These are phyloP conservation scores for Drosophila bocqueti DNA, from an alignment of 1,140 invertebrate genomes.

Conservation along the genomic window DNA sequence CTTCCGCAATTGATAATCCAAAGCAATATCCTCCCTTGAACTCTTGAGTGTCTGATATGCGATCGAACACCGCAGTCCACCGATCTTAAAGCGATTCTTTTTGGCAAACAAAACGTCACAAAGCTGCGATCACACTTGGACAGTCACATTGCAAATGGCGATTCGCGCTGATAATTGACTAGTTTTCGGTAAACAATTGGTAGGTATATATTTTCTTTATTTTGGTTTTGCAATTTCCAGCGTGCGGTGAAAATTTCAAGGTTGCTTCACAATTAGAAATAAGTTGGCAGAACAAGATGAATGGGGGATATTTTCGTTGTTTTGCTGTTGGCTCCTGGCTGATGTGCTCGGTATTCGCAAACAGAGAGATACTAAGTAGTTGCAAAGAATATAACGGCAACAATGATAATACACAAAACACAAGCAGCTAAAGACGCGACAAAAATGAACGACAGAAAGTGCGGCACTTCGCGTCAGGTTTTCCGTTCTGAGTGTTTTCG, in stretches of 20 bases:
- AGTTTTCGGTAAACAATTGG: conserved; percentile 46
- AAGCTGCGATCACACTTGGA: conserved; percentile 56
- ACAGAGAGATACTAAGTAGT: conserved; percentile 36
- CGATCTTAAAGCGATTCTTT: conserved; percentile 8
- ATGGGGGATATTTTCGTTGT: conserved; percentile 36
- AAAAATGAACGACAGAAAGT: conserved; percentile 49
- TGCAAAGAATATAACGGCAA: conserved; percentile 42
- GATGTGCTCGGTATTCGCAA: conserved; percentile 9
- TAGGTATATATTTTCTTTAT: conserved; percentile 9
- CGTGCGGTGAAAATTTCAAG: conserved; percentile 44
- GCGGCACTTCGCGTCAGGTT: conserved; percentile 63
- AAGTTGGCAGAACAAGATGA: conserved; percentile 58
- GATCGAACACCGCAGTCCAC: neutral
- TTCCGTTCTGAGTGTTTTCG: conserved; percentile 74
- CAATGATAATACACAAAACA: conserved; percentile 60
- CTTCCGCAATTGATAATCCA: conserved; percentile 39
- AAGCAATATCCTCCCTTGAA: conserved; percentile 35
- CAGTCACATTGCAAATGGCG: conserved; percentile 74
- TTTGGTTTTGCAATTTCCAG: conserved; percentile 56
- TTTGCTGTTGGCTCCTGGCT: conserved; percentile 9
- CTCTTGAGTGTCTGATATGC: conserved; percentile 1
- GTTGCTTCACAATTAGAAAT: conserved; percentile 59
- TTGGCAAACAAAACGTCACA: conserved; percentile 51
- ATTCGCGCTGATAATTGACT: conserved; percentile 44
- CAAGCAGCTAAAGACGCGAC: conserved; percentile 69